Evolutionary conservation across 2,797 vertebrate species (phyloP).

Genomic region (Pseudochromis fuscus): DNA sequence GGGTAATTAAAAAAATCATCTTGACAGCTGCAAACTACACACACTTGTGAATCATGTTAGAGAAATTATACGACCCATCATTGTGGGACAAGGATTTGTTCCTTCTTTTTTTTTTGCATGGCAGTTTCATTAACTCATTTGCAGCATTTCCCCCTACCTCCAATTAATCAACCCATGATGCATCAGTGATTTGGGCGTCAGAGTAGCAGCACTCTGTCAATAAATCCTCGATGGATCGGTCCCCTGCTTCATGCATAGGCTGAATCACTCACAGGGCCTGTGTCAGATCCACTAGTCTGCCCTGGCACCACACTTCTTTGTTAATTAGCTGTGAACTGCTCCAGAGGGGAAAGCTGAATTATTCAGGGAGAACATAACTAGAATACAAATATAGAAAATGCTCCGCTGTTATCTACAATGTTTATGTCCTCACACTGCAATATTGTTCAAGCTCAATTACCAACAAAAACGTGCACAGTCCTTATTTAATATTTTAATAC

Average conservation of each 20-base stretch:
- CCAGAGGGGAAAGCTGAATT: constrained; percentile 74
- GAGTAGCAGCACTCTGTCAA: constrained; percentile 72
- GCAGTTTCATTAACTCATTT: constrained; percentile 70
- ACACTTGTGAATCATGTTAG: background rate
- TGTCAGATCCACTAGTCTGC: constrained; percentile 69
- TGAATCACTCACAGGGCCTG: constrained; percentile 73
- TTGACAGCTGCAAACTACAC: constrained; percentile 22
- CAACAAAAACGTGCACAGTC: constrained; percentile 52
- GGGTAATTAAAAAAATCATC: constrained; percentile 49
- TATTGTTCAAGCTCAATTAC: constrained; percentile 51
- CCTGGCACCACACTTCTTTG: constrained; percentile 73
- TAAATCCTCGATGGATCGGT: constrained; percentile 76
- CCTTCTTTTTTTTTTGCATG: constrained; percentile 13
- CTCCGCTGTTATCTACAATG: constrained; percentile 42
- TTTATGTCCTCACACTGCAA: constrained; percentile 48
- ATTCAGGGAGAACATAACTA: constrained; percentile 72
- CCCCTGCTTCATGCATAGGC: constrained; percentile 65
- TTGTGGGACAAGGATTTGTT: constrained; percentile 18
- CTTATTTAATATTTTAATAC: constrained; percentile 63
- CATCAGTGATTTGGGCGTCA: constrained; percentile 75
- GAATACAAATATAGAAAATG: constrained; percentile 77
- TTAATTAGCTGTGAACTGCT: constrained; percentile 82
- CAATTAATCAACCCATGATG: constrained; percentile 81
- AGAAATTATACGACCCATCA: constrained; percentile 14
- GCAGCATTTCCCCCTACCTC: constrained; percentile 56